A percentile compares a stretch with the other conserved stretches of the same genome.
These are phyloP conservation scores for Callitettix versicolor DNA, from an alignment of 1,140 invertebrate genomes.

Conservation along the genomic window DNA sequence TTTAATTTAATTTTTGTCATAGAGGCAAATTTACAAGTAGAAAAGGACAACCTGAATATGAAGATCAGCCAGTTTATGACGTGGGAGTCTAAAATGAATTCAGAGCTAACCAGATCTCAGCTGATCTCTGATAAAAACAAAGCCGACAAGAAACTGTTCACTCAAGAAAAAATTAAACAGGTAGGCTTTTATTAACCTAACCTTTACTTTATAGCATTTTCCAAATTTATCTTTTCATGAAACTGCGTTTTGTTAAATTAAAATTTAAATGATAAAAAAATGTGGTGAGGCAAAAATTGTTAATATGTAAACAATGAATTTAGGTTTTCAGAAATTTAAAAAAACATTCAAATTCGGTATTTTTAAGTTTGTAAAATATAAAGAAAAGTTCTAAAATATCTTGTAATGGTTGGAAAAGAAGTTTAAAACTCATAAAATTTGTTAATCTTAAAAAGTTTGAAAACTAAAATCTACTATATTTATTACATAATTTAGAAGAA, in stretches of 20 bases:
- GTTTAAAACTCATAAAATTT: too few relatives aligned
- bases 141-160: conserved; percentile 34
- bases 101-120: conserved; percentile 37
- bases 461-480: too few relatives aligned
- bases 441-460: too few relatives aligned
- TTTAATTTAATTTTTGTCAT: conserved; percentile 5
- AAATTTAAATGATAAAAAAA: not conserved
- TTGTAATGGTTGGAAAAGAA: too few relatives aligned
- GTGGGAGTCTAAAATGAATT: conserved; percentile 39
- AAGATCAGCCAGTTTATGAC: conserved; percentile 36
- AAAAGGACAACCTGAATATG: conserved; percentile 34
- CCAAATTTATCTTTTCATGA: not conserved
- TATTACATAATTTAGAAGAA: too few relatives aligned
- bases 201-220: not conserved
- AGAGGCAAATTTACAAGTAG: conserved; percentile 32
- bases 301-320: too few relatives aligned
- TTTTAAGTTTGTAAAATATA: too few relatives aligned
- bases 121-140: conserved; percentile 41
- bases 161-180: conserved; percentile 39
- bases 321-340: too few relatives aligned
- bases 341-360: too few relatives aligned
- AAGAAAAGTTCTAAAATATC: too few relatives aligned
- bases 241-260: not conserved
- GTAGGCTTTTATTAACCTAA: not conserved
- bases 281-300: too few relatives aligned